Conservation (phyloP, 2,797 vertebrate species). For the Steatocranus sp. region DNA sequence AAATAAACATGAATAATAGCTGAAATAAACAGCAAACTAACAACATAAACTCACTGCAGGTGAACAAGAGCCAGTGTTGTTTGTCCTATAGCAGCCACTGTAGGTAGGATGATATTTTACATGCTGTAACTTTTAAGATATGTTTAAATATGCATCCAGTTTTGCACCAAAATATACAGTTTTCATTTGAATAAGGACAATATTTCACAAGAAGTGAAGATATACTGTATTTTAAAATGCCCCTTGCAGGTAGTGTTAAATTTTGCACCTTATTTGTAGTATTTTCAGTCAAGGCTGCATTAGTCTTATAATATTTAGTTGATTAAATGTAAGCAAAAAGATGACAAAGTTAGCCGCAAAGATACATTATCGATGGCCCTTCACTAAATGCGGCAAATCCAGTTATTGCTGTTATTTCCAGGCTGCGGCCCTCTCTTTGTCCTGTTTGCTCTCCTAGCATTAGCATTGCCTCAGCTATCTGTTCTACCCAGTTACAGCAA, state of each 20-base stretch:
- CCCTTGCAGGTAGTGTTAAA: background rate
- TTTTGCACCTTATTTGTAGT: background rate
- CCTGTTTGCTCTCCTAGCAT: background rate
- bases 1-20: too few relatives aligned
- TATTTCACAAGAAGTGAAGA: too few relatives aligned
- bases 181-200: background rate
- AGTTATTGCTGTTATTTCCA: background rate
- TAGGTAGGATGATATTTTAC: background rate
- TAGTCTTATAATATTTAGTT: background rate
- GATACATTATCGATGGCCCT: background rate
- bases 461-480: background rate
- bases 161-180: background rate
- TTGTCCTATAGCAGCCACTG: background rate
- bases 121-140: fast-evolving
- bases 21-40: too few relatives aligned
- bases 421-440: background rate
- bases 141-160: background rate
- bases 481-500: background rate
- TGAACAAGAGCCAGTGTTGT: too few relatives aligned
- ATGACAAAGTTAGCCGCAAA: background rate
- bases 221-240: too few relatives aligned
- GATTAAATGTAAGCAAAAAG: background rate
- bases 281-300: background rate
- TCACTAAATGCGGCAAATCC: background rate
- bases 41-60: too few relatives aligned